These are phyloP conservation scores for Tenebrio molitor DNA, from an alignment of 1,140 invertebrate genomes.

Conservation along the genomic window DNA sequence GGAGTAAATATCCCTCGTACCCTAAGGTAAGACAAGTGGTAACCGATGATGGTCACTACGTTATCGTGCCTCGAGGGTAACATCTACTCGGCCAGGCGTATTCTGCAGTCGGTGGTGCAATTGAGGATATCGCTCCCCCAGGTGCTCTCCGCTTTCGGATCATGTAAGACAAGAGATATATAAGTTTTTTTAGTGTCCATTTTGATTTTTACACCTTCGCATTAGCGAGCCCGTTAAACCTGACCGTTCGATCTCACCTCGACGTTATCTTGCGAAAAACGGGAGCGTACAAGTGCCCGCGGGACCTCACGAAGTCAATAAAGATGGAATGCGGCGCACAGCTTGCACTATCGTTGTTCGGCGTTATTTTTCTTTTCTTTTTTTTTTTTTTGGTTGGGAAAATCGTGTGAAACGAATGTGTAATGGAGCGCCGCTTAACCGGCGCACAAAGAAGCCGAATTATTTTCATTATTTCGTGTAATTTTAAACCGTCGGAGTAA, in stretches of 20 bases:
- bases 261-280: constrained; percentile 15
- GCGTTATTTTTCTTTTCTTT: constrained; percentile 37
- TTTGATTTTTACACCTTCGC: background rate
- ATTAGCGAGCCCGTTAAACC: no score
- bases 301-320: constrained; percentile 49
- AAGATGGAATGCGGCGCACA: constrained; percentile 46
- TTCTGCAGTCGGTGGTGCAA: constrained; percentile 44
- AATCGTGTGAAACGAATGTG: constrained; percentile 23
- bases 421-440: constrained; percentile 9
- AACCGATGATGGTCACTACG: constrained; percentile 52
- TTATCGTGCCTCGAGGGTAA: constrained; percentile 47
- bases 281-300: constrained; percentile 15
- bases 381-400: no score
- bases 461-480: constrained; percentile 37
- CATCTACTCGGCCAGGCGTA: constrained; percentile 48
- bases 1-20: background rate
- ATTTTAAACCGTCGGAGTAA: constrained; percentile 28
- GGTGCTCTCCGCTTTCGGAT: constrained; percentile 48
- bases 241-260: no score
- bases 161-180: constrained; percentile 43
- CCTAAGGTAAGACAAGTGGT: constrained; percentile 38
- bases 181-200: constrained; percentile 26
- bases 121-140: constrained; percentile 51
- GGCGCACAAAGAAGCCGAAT: background rate
- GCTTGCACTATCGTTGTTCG: constrained; percentile 48